phyloP scores from a whole-genome alignment of 2,113 vertebrate species.

The Struthidea cinerea region DNA sequence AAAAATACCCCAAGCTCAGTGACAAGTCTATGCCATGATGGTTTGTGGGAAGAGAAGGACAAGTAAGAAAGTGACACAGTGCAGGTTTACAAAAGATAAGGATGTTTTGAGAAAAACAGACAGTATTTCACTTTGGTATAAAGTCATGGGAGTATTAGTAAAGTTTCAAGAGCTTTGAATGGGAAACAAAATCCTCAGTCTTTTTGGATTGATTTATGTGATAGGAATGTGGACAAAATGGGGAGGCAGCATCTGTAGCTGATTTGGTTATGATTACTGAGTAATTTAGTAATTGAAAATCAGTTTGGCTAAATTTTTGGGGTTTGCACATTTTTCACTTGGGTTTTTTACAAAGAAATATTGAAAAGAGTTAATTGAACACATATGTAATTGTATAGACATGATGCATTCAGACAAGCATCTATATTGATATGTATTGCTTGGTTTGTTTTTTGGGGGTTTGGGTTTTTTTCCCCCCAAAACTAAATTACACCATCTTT shows the following conservation, averaged over 20 bases:
- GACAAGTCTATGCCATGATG: background rate
- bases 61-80: background rate
- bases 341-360: conserved; percentile 38
- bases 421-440: background rate
- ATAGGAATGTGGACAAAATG: conserved; percentile 18
- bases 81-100: background rate
- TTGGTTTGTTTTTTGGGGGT: background rate
- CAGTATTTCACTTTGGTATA: background rate
- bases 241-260: conserved; percentile 27
- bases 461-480: background rate
- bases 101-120: background rate
- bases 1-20: background rate
- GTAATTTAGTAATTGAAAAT: conserved; percentile 21
- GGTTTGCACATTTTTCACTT: conserved; percentile 24
- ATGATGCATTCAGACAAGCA: background rate
- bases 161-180: background rate
- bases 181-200: background rate
- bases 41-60: background rate
- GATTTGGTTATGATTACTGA: conserved; percentile 51
- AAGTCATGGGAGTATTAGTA: background rate
- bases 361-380: conserved; percentile 35
- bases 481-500: background rate
- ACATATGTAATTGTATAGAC: background rate
- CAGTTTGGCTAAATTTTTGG: conserved; percentile 17
- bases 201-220: background rate